phyloP scores from a whole-genome alignment of 2,797 vertebrate genomes.

The Arctocebus calabarensis region DNA sequence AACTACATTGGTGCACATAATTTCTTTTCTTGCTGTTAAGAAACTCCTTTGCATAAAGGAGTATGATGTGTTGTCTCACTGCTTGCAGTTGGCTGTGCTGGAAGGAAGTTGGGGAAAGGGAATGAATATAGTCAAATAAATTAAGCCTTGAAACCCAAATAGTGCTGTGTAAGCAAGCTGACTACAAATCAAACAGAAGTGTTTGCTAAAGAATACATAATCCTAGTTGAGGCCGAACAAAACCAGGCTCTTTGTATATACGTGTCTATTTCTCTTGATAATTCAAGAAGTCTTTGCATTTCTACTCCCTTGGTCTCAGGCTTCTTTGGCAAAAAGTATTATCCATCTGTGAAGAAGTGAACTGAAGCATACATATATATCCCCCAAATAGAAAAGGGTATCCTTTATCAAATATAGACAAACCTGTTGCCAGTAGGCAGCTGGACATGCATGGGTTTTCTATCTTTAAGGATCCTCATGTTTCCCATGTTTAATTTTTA shows the following conservation, averaged over 20 bases:
- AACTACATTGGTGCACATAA: neutral
- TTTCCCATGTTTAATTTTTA: neutral
- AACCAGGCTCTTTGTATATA: slow-evolving; percentile 62
- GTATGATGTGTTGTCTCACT: slow-evolving; percentile 46
- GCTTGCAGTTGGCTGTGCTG: slow-evolving; percentile 54
- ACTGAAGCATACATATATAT: neutral
- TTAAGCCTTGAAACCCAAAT: slow-evolving; percentile 74
- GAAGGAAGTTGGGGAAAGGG: slow-evolving; percentile 59
- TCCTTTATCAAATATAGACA: neutral
- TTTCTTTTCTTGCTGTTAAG: neutral
- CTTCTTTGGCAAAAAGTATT: slow-evolving; percentile 31
- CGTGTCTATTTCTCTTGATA: slow-evolving; percentile 70
- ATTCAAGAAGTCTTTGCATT: slow-evolving; percentile 44
- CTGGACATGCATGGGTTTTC: neutral
- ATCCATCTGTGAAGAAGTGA: slow-evolving; percentile 31
- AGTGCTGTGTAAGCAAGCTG: slow-evolving; percentile 68
- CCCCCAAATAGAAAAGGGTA: neutral
- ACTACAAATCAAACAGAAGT: slow-evolving; percentile 74
- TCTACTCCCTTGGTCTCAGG: neutral
- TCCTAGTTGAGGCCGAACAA: slow-evolving; percentile 54
- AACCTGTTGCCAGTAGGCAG: neutral
- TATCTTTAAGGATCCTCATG: neutral
- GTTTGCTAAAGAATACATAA: slow-evolving; percentile 69
- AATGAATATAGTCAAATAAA: slow-evolving; percentile 77
- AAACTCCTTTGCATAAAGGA: slow-evolving; percentile 44